These are phyloP conservation scores for Ctenochaetus hawaiiensis DNA, from an alignment of 2,797 vertebrate species.

Conservation along the genomic window DNA sequence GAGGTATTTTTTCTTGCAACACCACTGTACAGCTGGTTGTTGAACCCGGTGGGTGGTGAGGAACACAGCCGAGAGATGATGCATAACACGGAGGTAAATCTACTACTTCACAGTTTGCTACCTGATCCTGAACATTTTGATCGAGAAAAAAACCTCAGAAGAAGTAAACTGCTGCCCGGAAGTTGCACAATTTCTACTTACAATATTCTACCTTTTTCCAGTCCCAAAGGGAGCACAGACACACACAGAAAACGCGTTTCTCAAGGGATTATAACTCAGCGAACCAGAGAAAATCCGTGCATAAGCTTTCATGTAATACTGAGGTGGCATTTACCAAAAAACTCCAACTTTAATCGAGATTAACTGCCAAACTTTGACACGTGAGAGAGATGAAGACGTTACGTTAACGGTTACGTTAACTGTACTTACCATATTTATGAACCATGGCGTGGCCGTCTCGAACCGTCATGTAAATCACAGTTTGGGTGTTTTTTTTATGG, in stretches of 20 bases:
- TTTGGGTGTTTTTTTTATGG: neutral
- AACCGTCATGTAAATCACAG: constrained; percentile 43
- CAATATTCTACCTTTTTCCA: constrained; percentile 25
- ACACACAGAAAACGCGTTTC: neutral
- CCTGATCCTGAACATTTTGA: constrained; percentile 38
- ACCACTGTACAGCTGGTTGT: constrained; percentile 49
- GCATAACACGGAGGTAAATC: constrained; percentile 65
- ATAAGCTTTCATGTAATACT: constrained; percentile 6
- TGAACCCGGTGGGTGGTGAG: constrained; percentile 72
- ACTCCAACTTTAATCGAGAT: constrained; percentile 3
- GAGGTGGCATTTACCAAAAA: constrained; percentile 28
- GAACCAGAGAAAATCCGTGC: constrained; percentile 5
- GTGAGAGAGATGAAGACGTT: constrained; percentile 32
- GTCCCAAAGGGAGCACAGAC: constrained; percentile 6
- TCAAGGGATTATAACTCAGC: constrained; percentile 18
- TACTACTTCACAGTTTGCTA: constrained; percentile 48
- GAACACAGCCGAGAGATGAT: constrained; percentile 60
- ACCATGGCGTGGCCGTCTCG: constrained; percentile 76
- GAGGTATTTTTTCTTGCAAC: constrained; percentile 42
- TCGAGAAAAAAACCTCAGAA: constrained; percentile 4
- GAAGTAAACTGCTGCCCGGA: constrained; percentile 30
- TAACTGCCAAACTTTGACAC: constrained; percentile 24
- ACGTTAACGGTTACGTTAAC: constrained; percentile 16
- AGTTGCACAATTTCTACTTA: constrained; percentile 34
- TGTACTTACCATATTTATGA: constrained; percentile 86